Base-by-base conservation (phyloP, 2,797 vertebrate species). In the Oryzias sinensis region DNA sequence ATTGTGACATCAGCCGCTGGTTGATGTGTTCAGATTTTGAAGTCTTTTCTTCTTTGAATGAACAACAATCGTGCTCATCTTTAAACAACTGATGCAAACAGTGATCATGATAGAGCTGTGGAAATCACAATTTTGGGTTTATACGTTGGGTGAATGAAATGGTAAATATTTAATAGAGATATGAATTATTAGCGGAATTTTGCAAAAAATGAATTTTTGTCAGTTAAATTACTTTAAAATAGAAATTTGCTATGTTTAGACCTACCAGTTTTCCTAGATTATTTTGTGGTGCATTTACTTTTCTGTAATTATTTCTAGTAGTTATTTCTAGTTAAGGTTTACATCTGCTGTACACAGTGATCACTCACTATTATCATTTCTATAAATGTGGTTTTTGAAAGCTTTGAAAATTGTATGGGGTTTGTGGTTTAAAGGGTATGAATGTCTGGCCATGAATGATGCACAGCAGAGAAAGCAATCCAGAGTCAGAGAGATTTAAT, bases 401-500 rank as follows among this genome's bases (percentile, higher is more conserved):
- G 62, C 62, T 66, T 53, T 53, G 52, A 37, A 62, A 59, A 59
- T 58, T 75, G 70, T 66, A 57, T 60, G 27, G 54, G 52, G 53
- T 50, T 69, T 74, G 65, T 74, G 77, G 67, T 85, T 85, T 69
- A 67, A 70, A 68, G 64, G 49, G 71, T 13, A 25, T 49, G 56
- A 65, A 59, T 29, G 57, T 60, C 51, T 55, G 47, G 44, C 51
- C 78, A 59, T 84, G 74, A 86, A 85, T 72, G 68, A 70, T 67
- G 59, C 46, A 56, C 59, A 46, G 78, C 65, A 73, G 58, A 79
- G 74, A 74, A 70, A 71, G 74, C 67, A 71, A 66, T 78, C 63
- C 75, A 69, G 78, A 87, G 75, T 84, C 82, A 70, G 69, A 84
- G 79, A 71, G 84, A 82, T 85, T 90, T 86, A 88, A 79, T 80